Evolutionary conservation across 2,113 vertebrate species (phyloP).

Genomic region (Petrocephalus microphthalmus): DNA sequence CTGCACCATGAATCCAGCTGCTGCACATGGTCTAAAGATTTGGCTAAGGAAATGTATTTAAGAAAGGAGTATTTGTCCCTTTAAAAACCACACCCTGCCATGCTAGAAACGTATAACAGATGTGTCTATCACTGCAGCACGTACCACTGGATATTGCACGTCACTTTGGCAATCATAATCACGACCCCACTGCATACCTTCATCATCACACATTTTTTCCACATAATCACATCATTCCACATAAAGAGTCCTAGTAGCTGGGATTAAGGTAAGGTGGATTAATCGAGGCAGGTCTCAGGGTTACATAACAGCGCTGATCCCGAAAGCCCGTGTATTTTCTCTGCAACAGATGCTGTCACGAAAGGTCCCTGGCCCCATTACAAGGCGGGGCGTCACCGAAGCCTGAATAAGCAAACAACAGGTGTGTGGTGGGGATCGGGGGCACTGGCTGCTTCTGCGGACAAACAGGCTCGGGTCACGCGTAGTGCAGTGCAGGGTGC

Average conservation of each 20-base stretch:
- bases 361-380: neutral
- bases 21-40: neutral
- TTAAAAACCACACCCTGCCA: neutral
- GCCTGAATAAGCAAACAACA: neutral
- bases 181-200: neutral
- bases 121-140: neutral
- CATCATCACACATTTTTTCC: neutral
- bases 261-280: neutral
- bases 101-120: neutral
- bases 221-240: constrained; percentile 2
- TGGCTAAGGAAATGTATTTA: neutral
- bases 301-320: neutral
- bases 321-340: neutral
- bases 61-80: neutral
- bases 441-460: neutral
- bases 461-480: neutral
- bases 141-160: neutral
- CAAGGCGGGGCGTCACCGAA: neutral
- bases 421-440: neutral
- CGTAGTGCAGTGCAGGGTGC: neutral
- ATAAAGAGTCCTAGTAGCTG: neutral
- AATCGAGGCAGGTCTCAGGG: neutral
- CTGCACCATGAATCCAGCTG: neutral
- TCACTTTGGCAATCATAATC: neutral
- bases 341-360: neutral